Evolutionary conservation across 1,140 invertebrate genomes (phyloP).

Genomic region (Eumeta japonica): DNA sequence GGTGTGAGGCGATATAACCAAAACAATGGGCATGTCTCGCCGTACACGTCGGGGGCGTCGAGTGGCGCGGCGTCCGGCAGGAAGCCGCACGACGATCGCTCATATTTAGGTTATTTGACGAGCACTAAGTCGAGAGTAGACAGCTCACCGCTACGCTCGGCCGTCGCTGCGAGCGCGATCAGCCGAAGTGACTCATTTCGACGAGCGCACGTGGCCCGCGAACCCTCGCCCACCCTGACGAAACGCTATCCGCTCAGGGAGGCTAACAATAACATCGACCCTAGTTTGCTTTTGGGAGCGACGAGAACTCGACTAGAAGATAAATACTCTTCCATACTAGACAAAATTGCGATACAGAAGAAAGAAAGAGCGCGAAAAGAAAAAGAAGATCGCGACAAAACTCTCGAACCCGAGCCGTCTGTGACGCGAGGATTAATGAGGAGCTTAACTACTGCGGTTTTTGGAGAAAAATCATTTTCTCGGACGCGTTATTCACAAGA

Average conservation of each 20-base stretch:
- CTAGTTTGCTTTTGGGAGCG: conserved; percentile 43
- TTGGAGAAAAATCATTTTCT: conserved; percentile 66
- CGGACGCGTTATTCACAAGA: conserved; percentile 37
- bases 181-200: conserved; percentile 44
- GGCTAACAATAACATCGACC: conserved; percentile 49
- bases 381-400: conserved; percentile 63
- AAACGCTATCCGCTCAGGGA: conserved; percentile 48
- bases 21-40: conserved; percentile 40
- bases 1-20: conserved; percentile 48
- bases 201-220: conserved; percentile 42
- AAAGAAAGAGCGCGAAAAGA: conserved; percentile 56
- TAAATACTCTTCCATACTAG: conserved; percentile 71
- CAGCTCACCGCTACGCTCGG: conserved; percentile 37
- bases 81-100: conserved; percentile 36
- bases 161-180: conserved; percentile 34
- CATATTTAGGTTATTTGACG: conserved; percentile 38
- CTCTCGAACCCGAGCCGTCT: conserved; percentile 62
- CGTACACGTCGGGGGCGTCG: conserved; percentile 29
- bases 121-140: conserved; percentile 34
- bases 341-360: conserved; percentile 62
- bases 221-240: conserved; percentile 39
- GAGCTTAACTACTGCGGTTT: conserved; percentile 65
- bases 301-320: conserved; percentile 70
- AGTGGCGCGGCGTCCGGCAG: conserved; percentile 20
- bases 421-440: conserved; percentile 45